Evolutionary conservation across 2,888 invertebrate species (phyloP), one percentile per base, ranked within the genome.

Genomic region (Ichneumon xanthorius): DNA sequence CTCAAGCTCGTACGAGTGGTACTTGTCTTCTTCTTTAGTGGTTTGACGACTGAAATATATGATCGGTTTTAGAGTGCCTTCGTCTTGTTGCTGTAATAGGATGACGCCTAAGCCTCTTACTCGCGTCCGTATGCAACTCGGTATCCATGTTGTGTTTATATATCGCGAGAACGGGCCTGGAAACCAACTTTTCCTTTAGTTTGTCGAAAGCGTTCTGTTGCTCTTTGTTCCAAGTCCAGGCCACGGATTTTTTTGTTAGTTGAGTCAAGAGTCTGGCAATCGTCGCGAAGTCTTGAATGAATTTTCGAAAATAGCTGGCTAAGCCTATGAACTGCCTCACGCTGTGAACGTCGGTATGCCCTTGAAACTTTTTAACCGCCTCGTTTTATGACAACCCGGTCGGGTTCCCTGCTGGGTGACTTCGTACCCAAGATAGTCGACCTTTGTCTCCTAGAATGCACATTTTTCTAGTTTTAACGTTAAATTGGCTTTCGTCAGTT

Each of bases 1-100:
- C 77, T 94, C 92, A n/a, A 91, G 80, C 55, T 94, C 94, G 40
- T 91, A 92, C 0, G 91, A 90, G 48, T 91, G 91, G 53, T 92
- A 93, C 48, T 89, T 90, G 19, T 79, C 73, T 86, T 94, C 94
- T 1, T 89, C 87, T 2, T 80, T 84, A 0, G 89, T 89, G 0
- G 93, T 90, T 68, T 91, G 91, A 7, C 91, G 88, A 63, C 92
- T 92, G 50, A 88, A 91, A 80, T 92, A 94, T 0, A 90, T 89
- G 9, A 92, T 89, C 2, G 90, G 90, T 48, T 63, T 75, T 76
- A 91, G 70, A 7, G 80, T 68, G 55, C 86, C 80, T 16, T 89
- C 89, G 22, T 70, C 26, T 53, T 90, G 84, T 63, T 71, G 78
- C 85, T 92, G 92, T 5, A 92, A 48, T n/a, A 92, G 70, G 0